Evolutionary conservation across 2,888 invertebrate species (phyloP).

Genomic region (Tubiluchus corallicola): DNA sequence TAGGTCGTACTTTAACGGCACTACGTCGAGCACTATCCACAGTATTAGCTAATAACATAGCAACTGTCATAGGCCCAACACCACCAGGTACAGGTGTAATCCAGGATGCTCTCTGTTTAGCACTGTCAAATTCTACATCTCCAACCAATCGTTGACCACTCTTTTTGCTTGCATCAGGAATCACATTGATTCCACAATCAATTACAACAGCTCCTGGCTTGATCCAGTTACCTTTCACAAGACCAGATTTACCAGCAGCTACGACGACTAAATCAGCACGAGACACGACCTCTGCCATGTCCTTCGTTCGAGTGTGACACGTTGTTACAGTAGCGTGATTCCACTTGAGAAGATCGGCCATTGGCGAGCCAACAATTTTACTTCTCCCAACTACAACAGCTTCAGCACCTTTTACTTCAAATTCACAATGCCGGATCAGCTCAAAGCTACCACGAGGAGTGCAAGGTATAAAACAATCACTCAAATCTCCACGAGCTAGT

Average conservation of each 20-base stretch:
- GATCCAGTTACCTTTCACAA: slow-evolving; percentile 87
- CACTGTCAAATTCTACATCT: slow-evolving; percentile 66
- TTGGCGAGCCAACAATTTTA: slow-evolving; percentile 93
- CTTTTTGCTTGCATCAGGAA: slow-evolving; percentile 53
- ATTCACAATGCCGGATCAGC: slow-evolving; percentile 55
- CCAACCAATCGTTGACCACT: slow-evolving; percentile 72
- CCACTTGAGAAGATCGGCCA: slow-evolving; percentile 84
- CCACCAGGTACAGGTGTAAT: slow-evolving; percentile 74
- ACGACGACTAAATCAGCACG: slow-evolving; percentile 90
- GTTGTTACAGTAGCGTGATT: slow-evolving; percentile 88
- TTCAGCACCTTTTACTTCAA: slow-evolving; percentile 53
- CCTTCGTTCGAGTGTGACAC: slow-evolving; percentile 81
- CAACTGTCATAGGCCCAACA: slow-evolving; percentile 97
- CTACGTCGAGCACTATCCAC: slow-evolving; percentile 49
- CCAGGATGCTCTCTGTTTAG: slow-evolving; percentile 54
- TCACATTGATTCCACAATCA: slow-evolving; percentile 90
- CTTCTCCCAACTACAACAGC: slow-evolving; percentile 91
- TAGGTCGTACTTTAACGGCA: too few species aligned
- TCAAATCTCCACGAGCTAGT: slow-evolving; percentile 66
- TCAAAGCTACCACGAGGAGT: slow-evolving; percentile 91
- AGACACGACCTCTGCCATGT: slow-evolving; percentile 38
- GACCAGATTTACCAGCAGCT: slow-evolving; percentile 69
- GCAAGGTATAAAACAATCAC: slow-evolving; percentile 69
- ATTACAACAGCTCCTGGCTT: slow-evolving; percentile 95
- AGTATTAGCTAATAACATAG: slow-evolving; percentile 65